Evolutionary conservation across 2,888 invertebrate genomes (phyloP).

Genomic region (Latrodectus hesperus): DNA sequence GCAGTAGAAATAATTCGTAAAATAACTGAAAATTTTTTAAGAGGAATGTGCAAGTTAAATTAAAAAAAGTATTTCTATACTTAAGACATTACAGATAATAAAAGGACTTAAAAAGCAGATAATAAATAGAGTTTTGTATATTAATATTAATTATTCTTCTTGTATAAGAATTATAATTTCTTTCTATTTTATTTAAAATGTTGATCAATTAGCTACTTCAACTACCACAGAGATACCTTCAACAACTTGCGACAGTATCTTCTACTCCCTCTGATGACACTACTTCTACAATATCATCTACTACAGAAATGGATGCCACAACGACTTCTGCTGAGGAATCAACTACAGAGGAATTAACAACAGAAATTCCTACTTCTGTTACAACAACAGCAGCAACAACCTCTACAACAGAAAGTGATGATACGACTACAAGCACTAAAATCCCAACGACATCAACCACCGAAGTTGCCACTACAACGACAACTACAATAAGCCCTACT

Average conservation of each 20-base stretch:
- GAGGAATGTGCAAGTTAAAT: no score
- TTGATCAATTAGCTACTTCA: not conserved
- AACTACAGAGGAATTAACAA: constrained; percentile 16
- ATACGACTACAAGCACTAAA: constrained; percentile 15
- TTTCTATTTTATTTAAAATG: no score
- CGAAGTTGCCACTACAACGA: constrained; percentile 5
- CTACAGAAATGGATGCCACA: constrained; percentile 14
- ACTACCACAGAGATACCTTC: not conserved
- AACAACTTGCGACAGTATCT: not conserved
- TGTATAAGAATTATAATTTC: no score
- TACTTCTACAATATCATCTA: not conserved
- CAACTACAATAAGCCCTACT: constrained; percentile 27
- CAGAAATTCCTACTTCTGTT: not conserved
- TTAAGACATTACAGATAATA: no score
- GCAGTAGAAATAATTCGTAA: no score
- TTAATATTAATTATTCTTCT: no score
- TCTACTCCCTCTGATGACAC: not conserved
- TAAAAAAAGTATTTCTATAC: no score
- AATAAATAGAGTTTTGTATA: no score
- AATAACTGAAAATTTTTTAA: no score
- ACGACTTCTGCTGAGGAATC: constrained; percentile 37
- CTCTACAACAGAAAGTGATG: constrained; percentile 24
- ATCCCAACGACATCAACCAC: constrained; percentile 6
- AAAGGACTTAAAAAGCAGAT: no score
- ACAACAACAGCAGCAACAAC: constrained; percentile 30